Conservation (phyloP, 2,113 vertebrate species). For the Phocoena sinus region DNA sequence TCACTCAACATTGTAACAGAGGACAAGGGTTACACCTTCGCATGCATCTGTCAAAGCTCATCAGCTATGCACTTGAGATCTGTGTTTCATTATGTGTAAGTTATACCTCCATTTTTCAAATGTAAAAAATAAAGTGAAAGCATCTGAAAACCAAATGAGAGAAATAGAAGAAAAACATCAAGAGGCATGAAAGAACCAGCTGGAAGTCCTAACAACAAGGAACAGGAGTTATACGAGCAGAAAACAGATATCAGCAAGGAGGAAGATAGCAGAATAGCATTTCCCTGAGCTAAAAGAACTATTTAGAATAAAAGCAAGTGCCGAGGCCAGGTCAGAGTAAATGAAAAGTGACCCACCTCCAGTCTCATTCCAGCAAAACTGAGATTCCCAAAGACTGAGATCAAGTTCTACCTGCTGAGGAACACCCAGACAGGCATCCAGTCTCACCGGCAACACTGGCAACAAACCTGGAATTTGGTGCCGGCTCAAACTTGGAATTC, state of each 20-base stretch:
- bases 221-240: background rate
- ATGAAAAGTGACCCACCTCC: background rate
- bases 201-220: background rate
- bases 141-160: background rate
- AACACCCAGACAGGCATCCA: background rate
- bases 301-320: background rate
- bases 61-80: background rate
- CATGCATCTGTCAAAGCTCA: background rate
- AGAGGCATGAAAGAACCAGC: background rate
- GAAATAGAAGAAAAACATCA: background rate
- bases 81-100: background rate
- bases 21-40: background rate
- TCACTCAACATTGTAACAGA: background rate
- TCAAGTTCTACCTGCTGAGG: background rate
- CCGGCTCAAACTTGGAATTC: background rate
- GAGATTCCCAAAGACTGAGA: background rate
- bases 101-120: background rate
- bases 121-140: background rate
- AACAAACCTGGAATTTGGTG: no score
- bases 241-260: background rate
- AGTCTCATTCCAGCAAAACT: background rate
- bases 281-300: background rate
- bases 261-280: background rate
- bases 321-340: background rate
- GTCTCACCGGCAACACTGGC: background rate